Evolutionary conservation across 1,140 invertebrate species (phyloP), one percentile per base, ranked within the genome.

Genomic region (Brachionus sp.): DNA sequence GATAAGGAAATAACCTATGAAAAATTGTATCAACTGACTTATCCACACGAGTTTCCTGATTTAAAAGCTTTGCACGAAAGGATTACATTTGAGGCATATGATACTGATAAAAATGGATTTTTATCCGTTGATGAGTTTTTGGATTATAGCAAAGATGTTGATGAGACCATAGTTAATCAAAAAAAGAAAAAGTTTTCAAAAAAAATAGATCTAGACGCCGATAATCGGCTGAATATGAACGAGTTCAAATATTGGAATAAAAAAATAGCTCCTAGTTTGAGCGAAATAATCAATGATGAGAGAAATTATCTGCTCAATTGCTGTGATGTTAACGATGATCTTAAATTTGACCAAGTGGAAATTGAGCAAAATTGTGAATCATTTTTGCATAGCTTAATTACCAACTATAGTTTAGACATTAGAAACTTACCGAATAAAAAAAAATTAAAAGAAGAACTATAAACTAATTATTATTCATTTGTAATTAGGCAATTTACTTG

Each of bases 121-220:
- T 10, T 80, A 13, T 62, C 46, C 3, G 77, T 80, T 6, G 25
- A 80, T 13, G 77, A 80, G 37, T 66, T 80, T 46, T 46, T 75
- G 12, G 42, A 75, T 25, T 75, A 42, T n/a, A 75, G 70, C 9
- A 75, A 75, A 50, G 70, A 75, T 75, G 70, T 75, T 19, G 70
- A 75, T 75, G 70, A 75, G 4, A 46, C 39, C 12, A 50, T 75
- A 13, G 70, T 75, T 4, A 50, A 33, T 7, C 16, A 46, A 13
- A 25, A 19, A 16, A 13, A 46, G 13, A 75, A 46, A 29, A 75
- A 75, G 23, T 75, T 75, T 75, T 50, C 70, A 1, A 50, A 46
- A 9, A 44, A 75, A 75, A 75, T 75, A 13, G 70, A 75, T 33
- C n/a, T 50, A 5, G 9, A 75, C n/a, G 19, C 19, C 0, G 42